Evolutionary conservation across 2,888 invertebrate species (phyloP).

Genomic region (Drosophila mimetica): DNA sequence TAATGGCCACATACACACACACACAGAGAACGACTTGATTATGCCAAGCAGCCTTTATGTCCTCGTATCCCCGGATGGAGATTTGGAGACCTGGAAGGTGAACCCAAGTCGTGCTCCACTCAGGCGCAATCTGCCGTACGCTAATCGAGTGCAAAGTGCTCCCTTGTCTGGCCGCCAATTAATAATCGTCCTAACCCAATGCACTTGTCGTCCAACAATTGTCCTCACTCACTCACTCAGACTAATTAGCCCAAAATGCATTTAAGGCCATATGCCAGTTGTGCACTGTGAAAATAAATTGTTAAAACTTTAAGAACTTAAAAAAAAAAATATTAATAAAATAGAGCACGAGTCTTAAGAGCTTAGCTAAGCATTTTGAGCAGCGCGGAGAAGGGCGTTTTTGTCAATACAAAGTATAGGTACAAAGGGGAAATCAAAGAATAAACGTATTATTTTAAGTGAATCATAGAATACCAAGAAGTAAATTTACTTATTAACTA

Average conservation of each 20-base stretch:
- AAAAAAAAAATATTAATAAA: not conserved
- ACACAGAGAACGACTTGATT: constrained; percentile 5
- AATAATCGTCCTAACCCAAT: constrained; percentile 21
- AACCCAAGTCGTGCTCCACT: constrained; percentile 4
- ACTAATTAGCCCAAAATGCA: constrained; percentile 25
- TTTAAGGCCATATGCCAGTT: not conserved
- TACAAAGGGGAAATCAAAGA: too few species aligned
- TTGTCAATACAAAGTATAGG: too few species aligned
- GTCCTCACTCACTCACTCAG: constrained; percentile 42
- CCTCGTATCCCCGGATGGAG: not conserved
- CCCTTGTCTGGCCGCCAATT: constrained; percentile 19
- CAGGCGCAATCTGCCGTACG: not conserved
- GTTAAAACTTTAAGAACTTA: not conserved
- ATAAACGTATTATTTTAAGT: too few species aligned
- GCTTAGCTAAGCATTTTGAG: not conserved
- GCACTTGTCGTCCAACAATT: constrained; percentile 24
- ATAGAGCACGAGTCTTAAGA: not conserved
- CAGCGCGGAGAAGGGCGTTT: not conserved
- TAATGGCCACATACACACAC: not conserved
- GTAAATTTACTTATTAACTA: too few species aligned
- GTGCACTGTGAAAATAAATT: not conserved
- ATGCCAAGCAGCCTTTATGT: constrained; percentile 5
- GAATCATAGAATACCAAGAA: too few species aligned
- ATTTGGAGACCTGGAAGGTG: not conserved
- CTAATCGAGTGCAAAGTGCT: constrained; percentile 25